phyloP scores from a whole-genome alignment of 2,113 vertebrate species.

The Oxyura jamaicensis region DNA sequence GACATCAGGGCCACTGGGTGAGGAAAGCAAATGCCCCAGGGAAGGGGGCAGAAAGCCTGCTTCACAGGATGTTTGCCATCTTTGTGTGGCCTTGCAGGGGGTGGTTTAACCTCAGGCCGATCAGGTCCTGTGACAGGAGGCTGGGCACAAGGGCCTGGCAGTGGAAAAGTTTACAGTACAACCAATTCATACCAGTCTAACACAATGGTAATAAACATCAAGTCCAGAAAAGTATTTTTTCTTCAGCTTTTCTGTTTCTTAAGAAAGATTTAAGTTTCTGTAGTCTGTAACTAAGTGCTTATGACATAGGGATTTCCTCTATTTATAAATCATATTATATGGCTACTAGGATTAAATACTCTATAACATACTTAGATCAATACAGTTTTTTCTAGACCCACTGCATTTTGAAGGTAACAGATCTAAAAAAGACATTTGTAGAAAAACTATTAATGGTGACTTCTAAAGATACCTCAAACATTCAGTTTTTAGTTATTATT shows the following conservation, averaged over 20 bases:
- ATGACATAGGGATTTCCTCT: background rate
- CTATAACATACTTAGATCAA: background rate
- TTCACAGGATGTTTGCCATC: background rate
- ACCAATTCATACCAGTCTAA: background rate
- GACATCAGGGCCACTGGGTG: too few species aligned
- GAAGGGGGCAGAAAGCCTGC: background rate
- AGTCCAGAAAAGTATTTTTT: background rate
- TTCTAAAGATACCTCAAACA: background rate
- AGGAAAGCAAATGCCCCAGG: background rate
- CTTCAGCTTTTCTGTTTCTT: background rate
- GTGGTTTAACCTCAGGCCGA: background rate
- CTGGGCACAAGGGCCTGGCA: too few species aligned
- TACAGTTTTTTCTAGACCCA: background rate
- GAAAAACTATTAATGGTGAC: background rate
- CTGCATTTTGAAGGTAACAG: background rate
- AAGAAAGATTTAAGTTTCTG: background rate
- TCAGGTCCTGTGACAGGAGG: background rate
- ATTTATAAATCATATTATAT: background rate
- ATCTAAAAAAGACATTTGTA: background rate
- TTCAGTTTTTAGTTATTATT: background rate
- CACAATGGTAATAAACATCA: background rate
- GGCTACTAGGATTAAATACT: background rate
- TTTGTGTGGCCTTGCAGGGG: background rate
- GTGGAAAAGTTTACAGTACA: background rate
- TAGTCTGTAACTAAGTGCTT: background rate